Conservation (phyloP, 2,113 vertebrate genomes). For the Brienomyrus brachyistius region DNA sequence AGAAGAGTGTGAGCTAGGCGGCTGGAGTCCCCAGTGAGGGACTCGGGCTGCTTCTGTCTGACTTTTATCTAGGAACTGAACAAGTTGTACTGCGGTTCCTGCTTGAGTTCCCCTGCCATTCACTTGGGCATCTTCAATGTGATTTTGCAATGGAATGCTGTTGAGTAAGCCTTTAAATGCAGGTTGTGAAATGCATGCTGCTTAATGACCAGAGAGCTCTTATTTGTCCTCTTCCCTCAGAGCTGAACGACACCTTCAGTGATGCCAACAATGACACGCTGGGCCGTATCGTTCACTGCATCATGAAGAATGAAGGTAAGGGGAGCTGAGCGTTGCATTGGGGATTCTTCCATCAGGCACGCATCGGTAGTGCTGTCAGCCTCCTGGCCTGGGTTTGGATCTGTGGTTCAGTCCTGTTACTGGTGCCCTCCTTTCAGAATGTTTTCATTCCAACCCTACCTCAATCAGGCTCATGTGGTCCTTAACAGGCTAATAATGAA, state of each 20-base stretch:
- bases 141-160: not conserved
- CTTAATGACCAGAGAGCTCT: not conserved
- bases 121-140: not conserved
- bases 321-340: not conserved
- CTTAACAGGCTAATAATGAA: not conserved
- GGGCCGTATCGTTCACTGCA: conserved; percentile 83
- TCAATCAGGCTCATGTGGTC: not conserved
- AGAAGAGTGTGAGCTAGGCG: not conserved
- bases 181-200: not conserved
- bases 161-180: not conserved
- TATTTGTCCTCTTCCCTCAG: conserved; percentile 52
- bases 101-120: not conserved
- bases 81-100: not conserved
- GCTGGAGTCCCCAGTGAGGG: not conserved
- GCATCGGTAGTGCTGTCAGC: not conserved
- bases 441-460: not conserved
- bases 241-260: conserved; percentile 73
- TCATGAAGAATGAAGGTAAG: conserved; percentile 97
- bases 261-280: conserved; percentile 86
- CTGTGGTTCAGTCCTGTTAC: not conserved
- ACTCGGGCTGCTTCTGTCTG: not conserved
- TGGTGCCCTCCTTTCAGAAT: too few relatives aligned
- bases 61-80: not conserved
- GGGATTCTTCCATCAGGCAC: not conserved
- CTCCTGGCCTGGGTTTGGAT: not conserved